Percentiles rank a stretch among this genome's conserved stretches.
phyloP scores from a whole-genome alignment of 2,888 invertebrate genomes.

The Scrobipalpa atriplicella region DNA sequence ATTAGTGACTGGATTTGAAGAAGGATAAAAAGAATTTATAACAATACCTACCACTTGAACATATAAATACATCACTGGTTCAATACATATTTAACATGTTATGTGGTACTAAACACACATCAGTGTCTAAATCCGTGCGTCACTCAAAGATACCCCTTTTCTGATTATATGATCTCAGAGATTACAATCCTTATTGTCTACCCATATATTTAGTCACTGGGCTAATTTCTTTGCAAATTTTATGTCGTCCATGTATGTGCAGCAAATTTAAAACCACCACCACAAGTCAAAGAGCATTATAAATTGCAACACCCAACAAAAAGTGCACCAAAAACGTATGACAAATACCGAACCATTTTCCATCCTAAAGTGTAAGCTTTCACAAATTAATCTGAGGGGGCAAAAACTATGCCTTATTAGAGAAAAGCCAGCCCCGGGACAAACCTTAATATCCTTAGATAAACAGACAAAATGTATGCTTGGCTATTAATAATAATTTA shows the following conservation, averaged over 20 bases:
- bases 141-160: not conserved
- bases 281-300: constrained; percentile 7
- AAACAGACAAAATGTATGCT: constrained; percentile 73
- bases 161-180: constrained; percentile 2
- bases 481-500: constrained; percentile 77
- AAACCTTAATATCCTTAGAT: constrained; percentile 65
- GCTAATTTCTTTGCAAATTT: not conserved
- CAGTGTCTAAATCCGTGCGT: no score
- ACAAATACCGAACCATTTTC: constrained; percentile 42
- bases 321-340: constrained; percentile 43
- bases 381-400: constrained; percentile 57
- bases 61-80: no score
- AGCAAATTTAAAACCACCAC: not conserved
- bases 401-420: constrained; percentile 78
- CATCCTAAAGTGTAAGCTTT: constrained; percentile 46
- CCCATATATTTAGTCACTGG: not conserved
- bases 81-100: not conserved
- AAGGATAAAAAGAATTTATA: not conserved
- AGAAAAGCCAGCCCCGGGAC: constrained; percentile 58
- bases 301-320: constrained; percentile 35
- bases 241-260: not conserved
- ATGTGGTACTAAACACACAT: no score
- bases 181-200: not conserved
- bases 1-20: not conserved
- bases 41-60: no score